A percentile compares a stretch with the other conserved stretches of the same genome.
These are phyloP conservation scores for Orchesellides sinensis DNA, from an alignment of 2,888 invertebrate species.

Conservation along the genomic window DNA sequence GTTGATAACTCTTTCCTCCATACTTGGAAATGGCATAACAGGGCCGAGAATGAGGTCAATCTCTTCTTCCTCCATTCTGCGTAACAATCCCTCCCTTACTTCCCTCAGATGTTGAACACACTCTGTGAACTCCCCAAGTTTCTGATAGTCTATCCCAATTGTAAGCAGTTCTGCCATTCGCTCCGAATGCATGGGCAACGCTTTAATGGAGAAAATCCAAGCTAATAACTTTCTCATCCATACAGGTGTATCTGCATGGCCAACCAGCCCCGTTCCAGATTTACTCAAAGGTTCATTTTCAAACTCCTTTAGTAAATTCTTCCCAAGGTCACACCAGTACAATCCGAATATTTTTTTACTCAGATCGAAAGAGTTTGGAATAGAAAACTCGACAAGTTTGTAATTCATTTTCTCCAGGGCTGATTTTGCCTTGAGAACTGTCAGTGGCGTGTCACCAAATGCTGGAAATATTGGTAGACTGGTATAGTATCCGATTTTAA, in stretches of 20 bases:
- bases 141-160: conserved; percentile 23
- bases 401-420: conserved; percentile 14
- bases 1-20: conserved; percentile 45
- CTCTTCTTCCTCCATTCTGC: conserved; percentile 38
- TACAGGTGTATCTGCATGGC: conserved; percentile 12
- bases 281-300: conserved; percentile 22
- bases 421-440: conserved; percentile 35
- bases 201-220: conserved; percentile 3
- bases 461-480: conserved; percentile 26
- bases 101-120: conserved; percentile 25
- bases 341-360: conserved; percentile 9
- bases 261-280: conserved; percentile 24
- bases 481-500: conserved; percentile 51
- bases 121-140: conserved; percentile 21
- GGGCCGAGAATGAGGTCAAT: conserved; percentile 60
- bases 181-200: not conserved
- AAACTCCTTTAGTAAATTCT: conserved; percentile 40
- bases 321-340: conserved; percentile 31
- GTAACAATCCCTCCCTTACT: conserved; percentile 21
- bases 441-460: conserved; percentile 45
- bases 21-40: conserved; percentile 60
- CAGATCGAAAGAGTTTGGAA: conserved; percentile 31
- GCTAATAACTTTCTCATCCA: conserved; percentile 20
- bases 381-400: conserved; percentile 30
- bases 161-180: conserved; percentile 19